Conservation (phyloP, 30 jellyfish, hydroid and myxozoan genomes). For the Turritopsis dohrnii region DNA sequence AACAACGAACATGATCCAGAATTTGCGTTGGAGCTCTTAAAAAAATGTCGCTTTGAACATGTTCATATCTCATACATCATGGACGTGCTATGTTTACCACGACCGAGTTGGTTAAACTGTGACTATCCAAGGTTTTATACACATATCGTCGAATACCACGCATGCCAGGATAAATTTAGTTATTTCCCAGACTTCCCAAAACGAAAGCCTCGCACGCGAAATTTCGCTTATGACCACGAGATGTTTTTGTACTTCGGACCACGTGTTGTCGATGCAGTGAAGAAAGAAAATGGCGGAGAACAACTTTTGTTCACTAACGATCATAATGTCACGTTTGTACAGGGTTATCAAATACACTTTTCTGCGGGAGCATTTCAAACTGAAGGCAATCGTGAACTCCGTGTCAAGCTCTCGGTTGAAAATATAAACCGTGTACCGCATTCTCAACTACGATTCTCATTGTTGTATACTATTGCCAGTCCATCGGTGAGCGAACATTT, state of each 20-base stretch:
- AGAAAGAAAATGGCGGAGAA: constrained; percentile 4
- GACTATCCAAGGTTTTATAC: constrained; percentile 21
- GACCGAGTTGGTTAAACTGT: not conserved
- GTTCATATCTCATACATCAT: constrained; percentile 11
- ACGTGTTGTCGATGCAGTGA: not conserved
- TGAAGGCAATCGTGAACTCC: not conserved
- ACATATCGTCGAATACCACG: constrained; percentile 2
- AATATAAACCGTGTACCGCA: constrained; percentile 27
- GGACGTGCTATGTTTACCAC: constrained; percentile 15
- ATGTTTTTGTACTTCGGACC: constrained; percentile 24
- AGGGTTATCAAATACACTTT: constrained; percentile 34
- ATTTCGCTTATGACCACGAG: constrained; percentile 41
- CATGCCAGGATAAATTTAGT: not conserved
- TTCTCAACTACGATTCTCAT: constrained; percentile 15
- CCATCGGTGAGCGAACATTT: constrained; percentile 36
- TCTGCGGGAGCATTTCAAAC: constrained; percentile 14
- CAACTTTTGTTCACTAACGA: not conserved
- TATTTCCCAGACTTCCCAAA: constrained; percentile 31
- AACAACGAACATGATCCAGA: not conserved
- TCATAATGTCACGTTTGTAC: constrained; percentile 19
- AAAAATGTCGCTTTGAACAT: constrained; percentile 16
- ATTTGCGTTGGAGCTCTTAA: constrained; percentile 14
- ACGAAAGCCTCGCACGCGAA: constrained; percentile 1
- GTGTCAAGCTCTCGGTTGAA: constrained; percentile 10
- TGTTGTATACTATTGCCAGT: constrained; percentile 31